A percentile compares a stretch with the other conserved stretches of the same genome.
phyloP scores from a whole-genome alignment of 2,888 invertebrate genomes.

The Macrostomum cliftonense region DNA sequence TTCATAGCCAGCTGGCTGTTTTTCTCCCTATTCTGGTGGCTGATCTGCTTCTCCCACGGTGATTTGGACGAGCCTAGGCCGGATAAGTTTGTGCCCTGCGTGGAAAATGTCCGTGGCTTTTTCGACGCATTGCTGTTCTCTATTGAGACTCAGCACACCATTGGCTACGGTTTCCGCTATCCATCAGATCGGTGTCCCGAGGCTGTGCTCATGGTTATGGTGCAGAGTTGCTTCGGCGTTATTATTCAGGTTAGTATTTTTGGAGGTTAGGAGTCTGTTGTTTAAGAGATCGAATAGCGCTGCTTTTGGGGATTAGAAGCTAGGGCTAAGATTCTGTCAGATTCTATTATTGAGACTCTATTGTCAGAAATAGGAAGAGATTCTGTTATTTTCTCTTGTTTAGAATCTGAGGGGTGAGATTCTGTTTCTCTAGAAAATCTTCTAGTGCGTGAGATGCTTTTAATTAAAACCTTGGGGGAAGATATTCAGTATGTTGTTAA shows the following conservation, averaged over 20 bases:
- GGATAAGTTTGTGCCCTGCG: conserved; percentile 32
- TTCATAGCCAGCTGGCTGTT: conserved; percentile 67
- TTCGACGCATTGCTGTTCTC: conserved; percentile 81
- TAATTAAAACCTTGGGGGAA: no score
- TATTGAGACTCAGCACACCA: conserved; percentile 87
- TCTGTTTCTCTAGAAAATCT: no score
- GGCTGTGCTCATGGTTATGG: conserved; percentile 66
- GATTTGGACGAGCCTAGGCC: conserved; percentile 25
- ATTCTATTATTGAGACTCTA: no score
- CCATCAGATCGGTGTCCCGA: conserved; percentile 77
- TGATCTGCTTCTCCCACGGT: conserved; percentile 30
- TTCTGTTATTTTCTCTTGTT: no score
- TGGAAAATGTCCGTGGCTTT: conserved; percentile 59
- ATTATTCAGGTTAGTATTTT: conserved; percentile 39
- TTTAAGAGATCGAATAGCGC: no score
- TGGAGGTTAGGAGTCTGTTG: no score
- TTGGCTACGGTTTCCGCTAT: conserved; percentile 65
- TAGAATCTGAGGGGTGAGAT: no score
- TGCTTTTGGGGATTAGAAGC: no score
- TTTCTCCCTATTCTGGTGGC: conserved; percentile 46
- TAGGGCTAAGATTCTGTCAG: no score
- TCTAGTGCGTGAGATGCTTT: no score
- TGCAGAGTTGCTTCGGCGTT: conserved; percentile 76
- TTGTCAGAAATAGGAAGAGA: no score
- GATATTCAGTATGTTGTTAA: no score